phyloP scores from a whole-genome alignment of 2,113 vertebrate species.

The Ursus arctos region DNA sequence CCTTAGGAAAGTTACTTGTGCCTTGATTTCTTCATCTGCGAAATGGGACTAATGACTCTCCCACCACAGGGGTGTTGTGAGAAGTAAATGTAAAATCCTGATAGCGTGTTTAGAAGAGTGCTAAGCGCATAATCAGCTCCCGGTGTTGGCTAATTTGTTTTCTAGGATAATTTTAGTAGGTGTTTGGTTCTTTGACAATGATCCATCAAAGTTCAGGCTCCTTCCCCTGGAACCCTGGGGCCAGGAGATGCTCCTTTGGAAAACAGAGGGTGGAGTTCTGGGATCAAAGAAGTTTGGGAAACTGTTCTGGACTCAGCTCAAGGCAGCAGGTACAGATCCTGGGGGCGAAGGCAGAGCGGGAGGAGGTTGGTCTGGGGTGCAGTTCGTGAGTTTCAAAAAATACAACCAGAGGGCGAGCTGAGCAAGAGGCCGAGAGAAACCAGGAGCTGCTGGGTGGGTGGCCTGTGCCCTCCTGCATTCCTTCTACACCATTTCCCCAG shows the following conservation, averaged over 20 bases:
- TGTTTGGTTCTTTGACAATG: background rate
- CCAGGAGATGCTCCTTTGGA: background rate
- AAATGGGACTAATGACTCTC: background rate
- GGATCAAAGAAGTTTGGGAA: background rate
- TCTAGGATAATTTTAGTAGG: background rate
- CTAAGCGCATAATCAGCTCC: background rate
- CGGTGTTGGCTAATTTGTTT: background rate
- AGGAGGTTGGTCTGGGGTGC: background rate
- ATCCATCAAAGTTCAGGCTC: background rate
- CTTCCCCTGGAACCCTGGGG: background rate
- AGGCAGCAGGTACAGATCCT: background rate
- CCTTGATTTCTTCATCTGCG: constrained; percentile 37
- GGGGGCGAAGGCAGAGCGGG: background rate
- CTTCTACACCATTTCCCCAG: background rate
- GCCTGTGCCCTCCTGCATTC: background rate
- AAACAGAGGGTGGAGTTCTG: background rate
- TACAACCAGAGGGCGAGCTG: rapidly evolving
- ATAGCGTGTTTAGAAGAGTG: background rate
- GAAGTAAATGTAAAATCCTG: background rate
- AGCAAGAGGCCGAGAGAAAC: background rate
- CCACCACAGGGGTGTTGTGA: background rate
- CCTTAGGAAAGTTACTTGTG: background rate
- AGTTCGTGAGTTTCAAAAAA: background rate
- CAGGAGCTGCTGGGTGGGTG: background rate
- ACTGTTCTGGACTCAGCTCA: background rate